Evolutionary conservation across 2,797 vertebrate genomes (phyloP), one percentile per base, ranked within the genome.

Genomic region (Centroberyx gerrardi): DNA sequence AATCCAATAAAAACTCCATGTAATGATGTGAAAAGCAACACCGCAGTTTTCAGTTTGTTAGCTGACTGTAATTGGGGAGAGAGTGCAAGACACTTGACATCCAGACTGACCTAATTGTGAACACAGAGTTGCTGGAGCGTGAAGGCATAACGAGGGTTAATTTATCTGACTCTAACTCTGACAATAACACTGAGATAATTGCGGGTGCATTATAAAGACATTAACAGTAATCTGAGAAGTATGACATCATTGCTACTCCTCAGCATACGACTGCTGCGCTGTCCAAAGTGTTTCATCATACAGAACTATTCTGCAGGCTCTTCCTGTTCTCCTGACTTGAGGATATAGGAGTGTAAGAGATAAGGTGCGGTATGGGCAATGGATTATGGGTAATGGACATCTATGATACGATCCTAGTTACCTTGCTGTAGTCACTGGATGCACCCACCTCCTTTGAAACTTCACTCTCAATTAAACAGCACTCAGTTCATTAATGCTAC

Each of bases 131-230:
- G 40, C 27, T 49, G 54, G 5, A 40, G 65, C 67, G 68, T 70
- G 38, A 48, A 66, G n/a, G 33, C 29, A 68, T 78, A 72, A 66
- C 76, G 51, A 68, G 53, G 31, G 10, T 33, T 62, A 31, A 55
- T 70, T 61, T 14, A 66, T 68, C 29, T 72, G 56, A 80, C 48
- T 55, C 4, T n/a, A n/a, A n/a, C n/a, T n/a, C n/a, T n/a, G n/a
- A n/a, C 31, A 66, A 72, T 67, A 58, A 81, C 64, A 66, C 31
- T 40, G 58, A 76, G 65, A 8, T 80, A 72, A 85, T 71, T 86
- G 54, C 49, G 76, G 44, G 3, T 80, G 15, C 55, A 76, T 87
- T 76, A 71, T 74, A 76, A 80, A 64, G 66, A 80, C 33, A 72
- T 74, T 55, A 64, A 65, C 55, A 62, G 72, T 74, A 85, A 86